Evolutionary conservation across 2,888 invertebrate genomes (phyloP), one percentile per base, ranked within the genome.

Genomic region (Dichetophora obliterata): DNA sequence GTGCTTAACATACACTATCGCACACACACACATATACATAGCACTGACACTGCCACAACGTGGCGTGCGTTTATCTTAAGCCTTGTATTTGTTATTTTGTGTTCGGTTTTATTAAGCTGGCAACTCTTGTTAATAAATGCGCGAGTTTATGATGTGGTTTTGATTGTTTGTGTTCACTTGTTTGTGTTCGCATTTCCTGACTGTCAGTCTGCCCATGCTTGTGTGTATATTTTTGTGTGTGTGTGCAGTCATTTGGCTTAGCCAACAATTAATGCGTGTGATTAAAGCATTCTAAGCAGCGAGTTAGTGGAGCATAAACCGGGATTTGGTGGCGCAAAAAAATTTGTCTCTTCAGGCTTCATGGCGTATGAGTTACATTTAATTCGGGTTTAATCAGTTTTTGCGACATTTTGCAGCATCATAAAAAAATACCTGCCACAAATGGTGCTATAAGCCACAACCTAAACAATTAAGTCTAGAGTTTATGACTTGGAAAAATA

Each of bases 301-400:
- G 43, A 1, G 6, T 43, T 43, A 43, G 43, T 43, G 43, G 43
- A 3, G 43, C 43, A 43, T 43, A 43, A 43, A 43, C 11, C 6
- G 43, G 43, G n/a, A 19, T 22, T 19, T 54, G n/a, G 19, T 5
- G 54, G 19, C 22, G 54, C 19, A 54, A 2, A 54, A 43, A 43
- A 43, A 19, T 1, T 22, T 54, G 54, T 8, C 22, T 19, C n/a
- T 54, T 1, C 6, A 54, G 22, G 2, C 19, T 22, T 2, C 66
- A 43, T 5, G 66, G 43, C 66, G 66, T 66, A 66, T 66, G 37
- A 34, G 66, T 5, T 11, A 66, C 66, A 37, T 66, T 66, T 66
- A 66, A 66, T 66, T 24, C 22, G 19, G 19, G 24, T 48, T 66
- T 27, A 61, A 54, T 54, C 22, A 6, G 22, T 8, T 54, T n/a